Evolutionary conservation across 2,888 invertebrate genomes (phyloP), one percentile per base, ranked within the genome.

Genomic region (Lochmaea crataegi): DNA sequence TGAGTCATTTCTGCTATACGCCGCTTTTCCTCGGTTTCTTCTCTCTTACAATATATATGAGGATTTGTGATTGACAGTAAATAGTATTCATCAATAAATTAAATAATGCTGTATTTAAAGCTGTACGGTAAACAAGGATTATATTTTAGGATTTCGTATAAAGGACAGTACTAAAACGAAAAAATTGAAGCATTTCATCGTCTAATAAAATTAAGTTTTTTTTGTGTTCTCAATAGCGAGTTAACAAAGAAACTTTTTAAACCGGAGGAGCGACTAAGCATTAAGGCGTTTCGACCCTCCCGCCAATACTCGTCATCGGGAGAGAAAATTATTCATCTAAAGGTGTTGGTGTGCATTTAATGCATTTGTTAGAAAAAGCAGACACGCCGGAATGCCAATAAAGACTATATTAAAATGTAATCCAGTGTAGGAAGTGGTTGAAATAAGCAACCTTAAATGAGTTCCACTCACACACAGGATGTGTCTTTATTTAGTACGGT

Each of bases 1-100:
- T 89, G 89, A 90, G 89, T 90, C 90, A 90, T 89, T 90, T 89
- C 88, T 88, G 85, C 85, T 84, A 68, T 61, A 68, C 84, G 82
- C 84, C 83, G 83, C 81, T 45, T 71, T 74, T 53, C 65, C 48
- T 72, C 16, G 38, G 65, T 51, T 63, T 67, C 68, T 72, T 61
- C 64, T 26, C 64, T 61, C 61, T 26, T 60, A 68, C 26, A 22
- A 22, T 61, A 32, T 69, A 22, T 61, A 32, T 69, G 51, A 63
- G 63, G 51, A 56, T 63, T 63, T 63, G 53, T 69, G 69, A 69
- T 69, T 69, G 69, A 69, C 61, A 65, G 61, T 16, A 41, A 61
- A 61, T 53, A 26, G 14, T 58, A 58, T 22, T 58, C 22, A 58
- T 58, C 26, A 58, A 58, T 10, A 53, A 53, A 53, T 14, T 48